These are phyloP conservation scores for Mustela lutreola DNA, from an alignment of 2,113 vertebrate genomes.

Conservation along the genomic window DNA sequence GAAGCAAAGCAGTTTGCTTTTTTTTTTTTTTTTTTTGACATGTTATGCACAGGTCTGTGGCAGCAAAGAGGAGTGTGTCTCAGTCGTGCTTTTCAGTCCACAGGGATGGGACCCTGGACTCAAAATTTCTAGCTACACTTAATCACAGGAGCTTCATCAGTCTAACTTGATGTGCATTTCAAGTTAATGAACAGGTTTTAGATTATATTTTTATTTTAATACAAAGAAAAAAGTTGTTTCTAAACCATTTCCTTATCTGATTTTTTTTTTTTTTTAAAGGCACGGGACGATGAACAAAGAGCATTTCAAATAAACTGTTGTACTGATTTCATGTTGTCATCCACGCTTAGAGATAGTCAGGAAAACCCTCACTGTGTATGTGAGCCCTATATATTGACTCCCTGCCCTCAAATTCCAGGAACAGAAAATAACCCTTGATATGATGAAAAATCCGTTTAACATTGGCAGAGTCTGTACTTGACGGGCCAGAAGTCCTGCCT, in stretches of 20 bases:
- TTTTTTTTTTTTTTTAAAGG: not conserved
- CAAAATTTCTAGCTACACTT: conserved; percentile 38
- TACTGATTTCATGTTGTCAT: conserved; percentile 24
- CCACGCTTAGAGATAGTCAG: conserved; percentile 6
- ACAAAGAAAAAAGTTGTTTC: conserved; percentile 2
- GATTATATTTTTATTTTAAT: conserved; percentile 59
- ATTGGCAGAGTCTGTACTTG: not conserved
- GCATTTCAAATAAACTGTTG: not conserved
- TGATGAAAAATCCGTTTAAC: not conserved
- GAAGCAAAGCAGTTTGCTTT: not conserved
- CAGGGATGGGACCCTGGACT: not conserved
- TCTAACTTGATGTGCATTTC: conserved; percentile 46
- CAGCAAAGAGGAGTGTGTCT: not conserved
- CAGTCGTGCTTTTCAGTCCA: not conserved
- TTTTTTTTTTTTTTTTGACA: not conserved
- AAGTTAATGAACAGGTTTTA: conserved; percentile 42
- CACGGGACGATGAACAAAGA: not conserved
- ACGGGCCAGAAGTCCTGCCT: not conserved
- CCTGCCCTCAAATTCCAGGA: conserved; percentile 8
- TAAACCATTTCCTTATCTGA: not conserved
- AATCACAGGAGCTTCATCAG: conserved; percentile 39
- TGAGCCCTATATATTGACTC: not conserved
- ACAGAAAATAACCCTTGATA: not conserved
- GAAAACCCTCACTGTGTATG: not conserved
- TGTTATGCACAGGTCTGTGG: not conserved